phyloP scores from a whole-genome alignment of 2,888 invertebrate species.

The Ametastegia equiseti region DNA sequence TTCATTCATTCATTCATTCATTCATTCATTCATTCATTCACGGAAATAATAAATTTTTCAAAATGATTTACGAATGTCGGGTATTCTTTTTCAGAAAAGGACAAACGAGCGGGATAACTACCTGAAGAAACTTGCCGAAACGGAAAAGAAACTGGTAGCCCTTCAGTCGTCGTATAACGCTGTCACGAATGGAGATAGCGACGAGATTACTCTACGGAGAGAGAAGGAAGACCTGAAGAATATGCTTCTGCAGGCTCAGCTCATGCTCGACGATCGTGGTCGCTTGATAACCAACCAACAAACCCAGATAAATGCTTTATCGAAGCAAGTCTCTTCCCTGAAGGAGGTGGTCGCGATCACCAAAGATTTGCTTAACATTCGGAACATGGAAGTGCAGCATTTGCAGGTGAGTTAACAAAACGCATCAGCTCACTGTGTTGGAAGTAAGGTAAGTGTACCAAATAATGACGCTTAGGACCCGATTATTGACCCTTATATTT shows the following conservation, averaged over 20 bases:
- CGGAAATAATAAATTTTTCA: neutral
- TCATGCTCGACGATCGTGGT: slow-evolving; percentile 66
- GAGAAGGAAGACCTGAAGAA: slow-evolving; percentile 66
- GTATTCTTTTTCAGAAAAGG: slow-evolving; percentile 59
- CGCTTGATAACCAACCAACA: slow-evolving; percentile 81
- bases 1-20: too few species aligned
- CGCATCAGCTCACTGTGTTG: too few species aligned
- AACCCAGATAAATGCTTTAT: slow-evolving; percentile 85
- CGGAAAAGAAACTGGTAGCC: slow-evolving; percentile 64
- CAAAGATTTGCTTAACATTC: slow-evolving; percentile 87
- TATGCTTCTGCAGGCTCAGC: slow-evolving; percentile 63
- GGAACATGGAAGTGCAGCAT: slow-evolving; percentile 88
- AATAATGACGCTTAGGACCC: too few species aligned
- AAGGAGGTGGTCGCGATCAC: slow-evolving; percentile 91
- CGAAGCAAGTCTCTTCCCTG: slow-evolving; percentile 85
- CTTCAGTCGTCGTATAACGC: slow-evolving; percentile 61
- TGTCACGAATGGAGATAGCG: slow-evolving; percentile 56
- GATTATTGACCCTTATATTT: too few species aligned
- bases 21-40: neutral
- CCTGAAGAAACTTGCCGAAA: slow-evolving; percentile 62
- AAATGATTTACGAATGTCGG: neutral
- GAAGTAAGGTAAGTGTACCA: too few species aligned
- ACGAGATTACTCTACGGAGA: slow-evolving; percentile 58
- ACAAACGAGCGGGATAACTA: slow-evolving; percentile 66
- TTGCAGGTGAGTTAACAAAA: slow-evolving; percentile 78